phyloP scores from a whole-genome alignment of 2,797 vertebrate species.

The Xiphophorus birchmanni region DNA sequence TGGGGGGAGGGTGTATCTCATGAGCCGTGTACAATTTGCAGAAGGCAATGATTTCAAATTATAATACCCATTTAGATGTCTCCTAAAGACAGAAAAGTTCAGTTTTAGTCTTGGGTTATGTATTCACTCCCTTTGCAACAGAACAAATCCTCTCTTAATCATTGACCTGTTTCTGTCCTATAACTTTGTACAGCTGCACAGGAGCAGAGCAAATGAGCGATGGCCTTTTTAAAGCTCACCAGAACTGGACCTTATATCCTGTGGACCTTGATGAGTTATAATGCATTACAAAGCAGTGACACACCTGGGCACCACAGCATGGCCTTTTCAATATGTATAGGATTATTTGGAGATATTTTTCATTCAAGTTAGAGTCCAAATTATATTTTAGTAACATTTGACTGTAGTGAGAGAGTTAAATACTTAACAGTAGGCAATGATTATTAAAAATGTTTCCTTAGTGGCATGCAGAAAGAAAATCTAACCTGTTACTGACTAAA shows the following conservation, averaged over 20 bases:
- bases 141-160: slow-evolving; percentile 39
- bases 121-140: slow-evolving; percentile 18
- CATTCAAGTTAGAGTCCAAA: background rate
- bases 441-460: background rate
- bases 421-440: background rate
- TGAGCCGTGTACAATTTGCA: slow-evolving; percentile 5
- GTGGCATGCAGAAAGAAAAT: background rate
- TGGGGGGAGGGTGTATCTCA: slow-evolving; percentile 18
- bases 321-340: slow-evolving; percentile 1
- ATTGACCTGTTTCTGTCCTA: slow-evolving; percentile 60
- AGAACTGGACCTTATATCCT: slow-evolving; percentile 37
- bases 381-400: background rate
- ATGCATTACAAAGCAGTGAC: slow-evolving; percentile 58
- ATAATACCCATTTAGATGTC: background rate
- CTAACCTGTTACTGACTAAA: background rate
- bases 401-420: background rate
- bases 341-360: background rate
- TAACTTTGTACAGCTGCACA: slow-evolving; percentile 55
- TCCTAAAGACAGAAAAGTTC: background rate
- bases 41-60: background rate
- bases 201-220: slow-evolving; percentile 42
- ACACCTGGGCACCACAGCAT: slow-evolving; percentile 51
- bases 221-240: slow-evolving; percentile 46
- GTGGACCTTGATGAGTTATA: slow-evolving; percentile 47
- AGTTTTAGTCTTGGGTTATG: background rate